Percentiles rank a stretch among this genome's conserved stretches.
Evolutionary conservation across 2,888 invertebrate species (phyloP).

Genomic region (Ectemnius continuus): DNA sequence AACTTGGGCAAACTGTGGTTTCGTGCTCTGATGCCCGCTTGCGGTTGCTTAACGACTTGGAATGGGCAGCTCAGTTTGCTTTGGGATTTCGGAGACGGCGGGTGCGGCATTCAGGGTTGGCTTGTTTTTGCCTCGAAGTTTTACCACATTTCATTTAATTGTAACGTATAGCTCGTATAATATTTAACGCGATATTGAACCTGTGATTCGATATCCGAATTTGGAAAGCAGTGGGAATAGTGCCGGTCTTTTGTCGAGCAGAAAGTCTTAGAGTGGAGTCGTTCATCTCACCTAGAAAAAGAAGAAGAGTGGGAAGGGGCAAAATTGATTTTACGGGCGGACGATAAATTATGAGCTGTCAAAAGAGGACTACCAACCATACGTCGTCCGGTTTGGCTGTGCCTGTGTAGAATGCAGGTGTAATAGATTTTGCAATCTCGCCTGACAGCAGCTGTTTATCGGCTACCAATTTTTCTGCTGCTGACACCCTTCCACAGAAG

Average conservation of each 20-base stretch:
- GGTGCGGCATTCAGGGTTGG: not conserved
- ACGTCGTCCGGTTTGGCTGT: slow-evolving; percentile 53
- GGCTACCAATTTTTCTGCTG: slow-evolving; percentile 21
- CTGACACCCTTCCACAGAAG: too few species aligned
- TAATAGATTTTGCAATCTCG: slow-evolving; percentile 26
- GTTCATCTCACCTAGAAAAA: slow-evolving; percentile 13
- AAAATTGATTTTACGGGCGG: slow-evolving; percentile 67
- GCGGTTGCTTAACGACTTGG: slow-evolving; percentile 13
- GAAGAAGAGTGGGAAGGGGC: slow-evolving; percentile 48
- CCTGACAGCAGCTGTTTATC: slow-evolving; percentile 10
- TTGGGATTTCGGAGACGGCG: not conserved
- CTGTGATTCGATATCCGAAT: too few species aligned
- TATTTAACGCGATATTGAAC: too few species aligned
- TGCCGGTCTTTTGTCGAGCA: too few species aligned
- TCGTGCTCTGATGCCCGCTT: slow-evolving; percentile 21
- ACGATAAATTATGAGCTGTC: slow-evolving; percentile 71
- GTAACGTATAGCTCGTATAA: too few species aligned
- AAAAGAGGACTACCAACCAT: slow-evolving; percentile 68
- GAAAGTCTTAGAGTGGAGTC: too few species aligned
- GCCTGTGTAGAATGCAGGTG: slow-evolving; percentile 46
- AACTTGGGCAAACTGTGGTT: slow-evolving; percentile 37
- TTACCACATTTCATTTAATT: too few species aligned
- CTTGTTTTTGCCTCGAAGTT: too few species aligned
- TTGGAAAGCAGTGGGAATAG: too few species aligned
- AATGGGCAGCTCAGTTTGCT: slow-evolving; percentile 14